Evolutionary conservation across 2,888 invertebrate species (phyloP).

Genomic region (Hydrotaea cyrtoneurina): DNA sequence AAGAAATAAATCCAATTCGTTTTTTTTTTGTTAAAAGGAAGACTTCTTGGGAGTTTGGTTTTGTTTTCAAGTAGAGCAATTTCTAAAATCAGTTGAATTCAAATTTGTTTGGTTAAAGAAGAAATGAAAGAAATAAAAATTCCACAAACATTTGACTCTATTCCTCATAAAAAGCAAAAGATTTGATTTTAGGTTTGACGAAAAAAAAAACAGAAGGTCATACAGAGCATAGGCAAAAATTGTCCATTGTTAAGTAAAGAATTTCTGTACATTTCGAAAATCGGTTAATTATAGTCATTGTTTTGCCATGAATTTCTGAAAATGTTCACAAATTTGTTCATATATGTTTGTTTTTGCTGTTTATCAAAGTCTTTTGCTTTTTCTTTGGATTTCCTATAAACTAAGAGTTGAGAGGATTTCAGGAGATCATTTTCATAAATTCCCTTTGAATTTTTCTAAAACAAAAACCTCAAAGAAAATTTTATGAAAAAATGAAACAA

Average conservation of each 20-base stretch:
- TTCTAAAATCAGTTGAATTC: not conserved
- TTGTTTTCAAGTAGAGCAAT: not conserved
- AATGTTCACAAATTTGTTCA: too few relatives aligned
- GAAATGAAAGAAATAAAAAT: not conserved
- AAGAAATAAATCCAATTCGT: not conserved
- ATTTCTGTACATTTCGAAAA: too few relatives aligned
- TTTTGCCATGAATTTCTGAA: too few relatives aligned
- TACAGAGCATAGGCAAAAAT: too few relatives aligned
- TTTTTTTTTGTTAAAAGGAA: not conserved
- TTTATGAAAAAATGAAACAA: constrained; percentile 17
- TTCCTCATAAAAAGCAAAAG: not conserved
- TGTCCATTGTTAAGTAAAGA: too few relatives aligned
- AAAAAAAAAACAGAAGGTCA: not conserved
- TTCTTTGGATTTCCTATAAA: not conserved
- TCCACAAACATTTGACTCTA: not conserved
- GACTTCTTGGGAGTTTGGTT: not conserved
- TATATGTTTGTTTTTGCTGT: too few relatives aligned
- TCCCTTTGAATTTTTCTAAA: constrained; percentile 39
- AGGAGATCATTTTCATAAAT: constrained; percentile 24
- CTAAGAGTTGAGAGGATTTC: not conserved
- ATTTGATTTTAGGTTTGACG: not conserved
- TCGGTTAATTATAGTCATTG: too few relatives aligned
- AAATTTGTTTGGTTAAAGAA: not conserved
- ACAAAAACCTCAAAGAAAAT: constrained; percentile 34
- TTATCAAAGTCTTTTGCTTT: not conserved